Base-by-base conservation (phyloP, 1,140 invertebrate species). In the Drosophila kohkoa region DNA sequence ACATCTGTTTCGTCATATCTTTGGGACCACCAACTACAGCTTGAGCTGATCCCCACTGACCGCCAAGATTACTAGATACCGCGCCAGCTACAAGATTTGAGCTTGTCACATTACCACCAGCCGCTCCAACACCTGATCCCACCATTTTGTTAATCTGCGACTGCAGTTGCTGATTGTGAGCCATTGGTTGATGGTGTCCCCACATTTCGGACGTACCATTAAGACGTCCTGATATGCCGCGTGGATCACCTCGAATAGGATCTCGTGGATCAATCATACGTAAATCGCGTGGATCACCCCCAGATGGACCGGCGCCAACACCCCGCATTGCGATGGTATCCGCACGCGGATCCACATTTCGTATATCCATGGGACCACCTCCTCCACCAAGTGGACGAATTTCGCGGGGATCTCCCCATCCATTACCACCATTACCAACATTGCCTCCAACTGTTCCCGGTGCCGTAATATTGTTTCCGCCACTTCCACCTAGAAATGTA, bases 121-220 rank as follows among this genome's bases (percentile, higher is more conserved):
- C 30, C 1, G 74, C 49, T 16, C 75, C 90, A 57, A 92, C 92
- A 65, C 86, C 93, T 13, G 93, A 93, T 28, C 93, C 93, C 16
- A 94, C 92, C 75, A 91, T 91, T 81, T 92, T 92, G 69, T 91
- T 92, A 13, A 92, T 67, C 8, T 38, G 35, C 20, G 69, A 76
- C 58, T 87, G 89, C 46, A 92, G 75, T 68, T 87, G 88, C 70
- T 87, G 88, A 88, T 78, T 92, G 59, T 92, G 92, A 4, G 91
- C 71, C 28, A 92, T 93, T 92, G 82, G 95, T 86, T 92, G 95
- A 75, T 94, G 95, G 85, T 96, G 96, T 5, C 94, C 95, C 96
- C 96, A 97, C 96, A 97, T 97, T 41, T 96, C 93, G 15, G 95
- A 95, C 1, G 94, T 93, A 3, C 93, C 93, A 82, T 92, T 92